A percentile compares a stretch with the other conserved stretches of the same genome.
Conservation (phyloP, 2,113 vertebrate species). For the Myrmophylax atrothorax region DNA sequence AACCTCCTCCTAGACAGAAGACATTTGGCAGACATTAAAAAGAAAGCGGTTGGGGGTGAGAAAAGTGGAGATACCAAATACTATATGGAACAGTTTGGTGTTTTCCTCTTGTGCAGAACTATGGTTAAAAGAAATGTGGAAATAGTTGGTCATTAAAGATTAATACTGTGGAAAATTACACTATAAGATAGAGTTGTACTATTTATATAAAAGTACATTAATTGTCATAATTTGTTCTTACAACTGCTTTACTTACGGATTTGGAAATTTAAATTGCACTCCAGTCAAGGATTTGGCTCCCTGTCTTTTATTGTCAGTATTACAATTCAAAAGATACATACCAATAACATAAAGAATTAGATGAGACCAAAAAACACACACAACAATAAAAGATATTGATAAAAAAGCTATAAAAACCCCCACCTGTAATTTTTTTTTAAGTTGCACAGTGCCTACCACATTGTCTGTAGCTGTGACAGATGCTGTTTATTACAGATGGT, state of each 20-base stretch:
- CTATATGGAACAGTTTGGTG: not conserved
- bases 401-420: not conserved
- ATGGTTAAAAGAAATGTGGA: not conserved
- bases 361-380: not conserved
- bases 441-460: not conserved
- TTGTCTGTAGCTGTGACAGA: not conserved
- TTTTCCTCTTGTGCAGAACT: not conserved
- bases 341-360: not conserved
- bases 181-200: not conserved
- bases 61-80: not conserved
- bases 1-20: not conserved
- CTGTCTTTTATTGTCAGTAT: not conserved
- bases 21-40: not conserved
- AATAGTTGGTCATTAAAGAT: not conserved
- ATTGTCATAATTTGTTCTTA: not conserved
- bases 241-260: not conserved
- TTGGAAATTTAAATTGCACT: not conserved
- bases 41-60: fast-evolving
- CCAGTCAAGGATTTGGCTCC: not conserved
- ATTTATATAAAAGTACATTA: not conserved
- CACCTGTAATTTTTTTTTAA: not conserved
- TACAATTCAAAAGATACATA: not conserved
- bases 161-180: not conserved
- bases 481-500: not conserved
- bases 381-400: not conserved